A percentile compares a stretch with the other conserved stretches of the same genome.
These are phyloP conservation scores for Eudasyphora cyanicolor DNA, from an alignment of 2,888 invertebrate genomes.

Conservation along the genomic window DNA sequence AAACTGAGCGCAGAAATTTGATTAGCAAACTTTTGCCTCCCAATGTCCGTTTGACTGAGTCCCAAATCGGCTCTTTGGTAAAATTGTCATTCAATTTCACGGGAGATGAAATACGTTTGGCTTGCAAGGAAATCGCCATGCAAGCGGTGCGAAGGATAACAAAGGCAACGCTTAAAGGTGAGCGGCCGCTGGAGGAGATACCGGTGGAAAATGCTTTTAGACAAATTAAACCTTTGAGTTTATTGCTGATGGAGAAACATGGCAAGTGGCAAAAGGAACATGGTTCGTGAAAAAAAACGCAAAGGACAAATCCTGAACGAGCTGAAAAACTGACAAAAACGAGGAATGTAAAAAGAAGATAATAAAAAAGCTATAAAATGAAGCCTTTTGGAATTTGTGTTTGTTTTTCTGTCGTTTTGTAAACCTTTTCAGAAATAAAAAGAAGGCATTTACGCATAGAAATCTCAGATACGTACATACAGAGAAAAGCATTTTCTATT, in stretches of 20 bases:
- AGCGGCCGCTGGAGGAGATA: constrained; percentile 43
- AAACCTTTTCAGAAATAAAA: no score
- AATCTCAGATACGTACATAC: no score
- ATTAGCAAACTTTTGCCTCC: constrained; percentile 84
- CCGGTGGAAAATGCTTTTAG: constrained; percentile 73
- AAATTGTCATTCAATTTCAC: constrained; percentile 88
- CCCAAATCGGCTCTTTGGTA: constrained; percentile 80
- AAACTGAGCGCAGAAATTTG: constrained; percentile 84
- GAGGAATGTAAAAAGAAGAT: neutral
- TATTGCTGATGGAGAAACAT: constrained; percentile 82
- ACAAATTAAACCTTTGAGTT: constrained; percentile 81
- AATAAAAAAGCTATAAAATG: neutral
- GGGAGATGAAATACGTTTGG: constrained; percentile 91
- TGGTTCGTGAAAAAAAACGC: constrained; percentile 78
- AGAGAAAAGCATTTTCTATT: no score
- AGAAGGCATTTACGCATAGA: no score
- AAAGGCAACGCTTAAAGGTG: constrained; percentile 38
- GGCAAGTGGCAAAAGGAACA: constrained; percentile 84
- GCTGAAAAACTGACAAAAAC: neutral
- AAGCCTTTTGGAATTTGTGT: no score
- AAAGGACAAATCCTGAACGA: neutral
- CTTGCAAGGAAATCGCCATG: constrained; percentile 95
- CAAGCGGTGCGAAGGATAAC: constrained; percentile 84
- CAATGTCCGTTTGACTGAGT: constrained; percentile 69
- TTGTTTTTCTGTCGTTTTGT: no score